Percentiles rank a stretch among this genome's conserved stretches.
phyloP scores from a whole-genome alignment of 1,140 invertebrate genomes.

The Holcopasites calliopsidis region DNA sequence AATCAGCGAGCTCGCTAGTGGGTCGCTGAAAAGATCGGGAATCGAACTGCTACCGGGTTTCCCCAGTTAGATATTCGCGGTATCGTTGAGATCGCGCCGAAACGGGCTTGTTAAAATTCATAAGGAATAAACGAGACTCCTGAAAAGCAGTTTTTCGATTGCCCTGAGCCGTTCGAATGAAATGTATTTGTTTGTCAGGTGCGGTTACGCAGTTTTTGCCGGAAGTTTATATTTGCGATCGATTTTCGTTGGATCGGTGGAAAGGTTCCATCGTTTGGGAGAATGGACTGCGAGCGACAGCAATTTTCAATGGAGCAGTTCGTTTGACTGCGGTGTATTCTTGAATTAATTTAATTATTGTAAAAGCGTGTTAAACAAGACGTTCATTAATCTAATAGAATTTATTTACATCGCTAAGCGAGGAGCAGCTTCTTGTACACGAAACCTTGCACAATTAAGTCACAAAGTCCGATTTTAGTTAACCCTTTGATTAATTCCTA shows the following conservation, averaged over 20 bases:
- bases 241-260: background rate
- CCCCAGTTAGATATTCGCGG: conserved; percentile 7
- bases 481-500: background rate
- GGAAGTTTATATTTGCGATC: background rate
- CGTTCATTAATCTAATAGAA: too few species aligned
- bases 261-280: background rate
- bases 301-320: too few species aligned
- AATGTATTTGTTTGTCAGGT: background rate
- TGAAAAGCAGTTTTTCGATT: background rate
- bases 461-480: background rate
- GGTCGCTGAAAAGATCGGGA: background rate
- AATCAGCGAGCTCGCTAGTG: background rate
- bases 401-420: background rate
- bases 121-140: conserved; percentile 19
- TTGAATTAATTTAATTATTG: too few species aligned
- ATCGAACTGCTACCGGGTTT: background rate
- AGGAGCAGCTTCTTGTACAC: background rate
- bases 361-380: too few species aligned
- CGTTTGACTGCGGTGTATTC: too few species aligned
- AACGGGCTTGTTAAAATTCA: conserved; percentile 25
- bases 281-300: background rate
- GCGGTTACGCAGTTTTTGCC: background rate
- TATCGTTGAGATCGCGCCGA: background rate
- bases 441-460: background rate
- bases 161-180: background rate